Evolutionary conservation across 2,888 invertebrate genomes (phyloP), one percentile per base, ranked within the genome.

Genomic region (Drosophila borborema): DNA sequence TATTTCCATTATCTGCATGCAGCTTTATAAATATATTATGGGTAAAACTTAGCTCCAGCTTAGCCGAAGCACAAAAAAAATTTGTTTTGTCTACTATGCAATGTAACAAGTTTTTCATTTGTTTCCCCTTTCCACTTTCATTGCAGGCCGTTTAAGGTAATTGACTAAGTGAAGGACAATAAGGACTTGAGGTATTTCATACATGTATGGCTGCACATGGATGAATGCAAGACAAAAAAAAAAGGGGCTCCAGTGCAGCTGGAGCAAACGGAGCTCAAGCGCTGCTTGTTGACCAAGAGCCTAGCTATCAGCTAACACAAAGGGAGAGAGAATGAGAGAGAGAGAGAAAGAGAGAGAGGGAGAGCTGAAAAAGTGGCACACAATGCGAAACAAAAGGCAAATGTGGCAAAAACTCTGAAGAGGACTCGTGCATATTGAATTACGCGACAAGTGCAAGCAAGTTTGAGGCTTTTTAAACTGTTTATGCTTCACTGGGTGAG

Each of bases 391-490:
- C 53, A 77, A 81, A 76, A 58, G 74, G 59, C 68, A 43, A 67
- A 67, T 55, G 59, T 62, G 53, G 34, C 46, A 55, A 64, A 65
- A 56, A 74, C 66, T 72, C 77, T 64, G 71, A 56, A 81, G 62
- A 74, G 63, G 56, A 76, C 64, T 82, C 77, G 71, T 85, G 88
- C 88, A 89, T 86, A 89, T 89, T 85, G 88, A 89, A 86, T 86
- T 89, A 87, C 85, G 89, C 85, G 87, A 85, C 86, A 87, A 86
- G 89, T 87, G 89, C 82, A 76, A 72, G 85, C 77, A 69, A 84
- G 86, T 86, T 86, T 84, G 76, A 84, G 87, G 87, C 87, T 74
- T 89, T 86, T 84, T 76, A 81, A 86, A 89, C 82, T 74, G 85
- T 86, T 89, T 74, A 77, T 81, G 78, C 75, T 66, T 64, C 56